Percentiles rank a stretch among this genome's conserved stretches.
Evolutionary conservation across 2,113 vertebrate species (phyloP).

Genomic region (Aegithalos caudatus): DNA sequence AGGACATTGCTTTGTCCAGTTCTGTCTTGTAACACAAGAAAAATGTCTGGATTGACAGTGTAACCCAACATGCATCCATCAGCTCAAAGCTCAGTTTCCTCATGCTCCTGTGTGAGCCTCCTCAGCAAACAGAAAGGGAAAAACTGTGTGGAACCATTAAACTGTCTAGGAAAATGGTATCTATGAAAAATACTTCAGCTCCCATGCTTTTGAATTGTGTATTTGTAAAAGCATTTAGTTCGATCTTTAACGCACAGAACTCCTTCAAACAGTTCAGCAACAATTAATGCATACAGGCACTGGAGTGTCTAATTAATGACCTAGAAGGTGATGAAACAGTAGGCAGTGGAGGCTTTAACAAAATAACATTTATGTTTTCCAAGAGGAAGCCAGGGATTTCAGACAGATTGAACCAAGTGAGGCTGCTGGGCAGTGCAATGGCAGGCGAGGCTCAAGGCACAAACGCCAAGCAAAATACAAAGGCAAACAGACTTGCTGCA

Average conservation of each 20-base stretch:
- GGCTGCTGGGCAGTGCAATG: background rate
- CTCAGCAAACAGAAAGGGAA: background rate
- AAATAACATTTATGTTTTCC: background rate
- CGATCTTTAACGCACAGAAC: background rate
- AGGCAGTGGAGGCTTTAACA: background rate
- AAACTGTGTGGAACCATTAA: rapidly evolving
- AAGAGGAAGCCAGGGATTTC: background rate
- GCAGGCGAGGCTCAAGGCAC: background rate
- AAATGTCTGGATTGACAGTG: background rate
- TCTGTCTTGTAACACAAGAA: background rate
- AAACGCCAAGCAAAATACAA: background rate
- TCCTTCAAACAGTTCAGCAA: background rate
- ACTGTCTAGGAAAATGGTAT: background rate
- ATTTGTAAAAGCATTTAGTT: background rate
- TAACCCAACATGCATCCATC: background rate
- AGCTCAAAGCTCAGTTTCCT: background rate
- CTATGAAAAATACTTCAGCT: background rate
- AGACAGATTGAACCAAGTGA: background rate
- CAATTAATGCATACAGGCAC: background rate
- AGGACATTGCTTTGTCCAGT: background rate
- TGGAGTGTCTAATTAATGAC: background rate
- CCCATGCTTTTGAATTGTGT: background rate
- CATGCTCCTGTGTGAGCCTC: background rate
- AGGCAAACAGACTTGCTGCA: background rate
- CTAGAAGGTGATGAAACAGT: background rate